Base-by-base conservation (phyloP, 2,113 vertebrate genomes). In the Astur gentilis region DNA sequence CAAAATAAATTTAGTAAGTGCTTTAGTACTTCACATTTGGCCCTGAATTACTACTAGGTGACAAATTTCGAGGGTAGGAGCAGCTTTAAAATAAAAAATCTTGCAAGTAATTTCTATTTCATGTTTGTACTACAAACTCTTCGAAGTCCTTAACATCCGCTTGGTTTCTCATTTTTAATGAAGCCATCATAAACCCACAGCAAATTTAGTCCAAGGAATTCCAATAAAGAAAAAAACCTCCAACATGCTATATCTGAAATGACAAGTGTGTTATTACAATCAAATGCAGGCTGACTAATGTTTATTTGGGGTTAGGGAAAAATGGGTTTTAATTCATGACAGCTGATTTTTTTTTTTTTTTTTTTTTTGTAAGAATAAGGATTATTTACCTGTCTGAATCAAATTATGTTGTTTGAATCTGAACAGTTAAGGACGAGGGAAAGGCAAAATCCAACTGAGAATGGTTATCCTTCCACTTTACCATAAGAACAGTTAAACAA, bases 371-470 rank as follows among this genome's bases (percentile, higher is more conserved):
- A 45, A 78, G 76, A 89, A 70, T 64, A 83, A 87, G 79, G 89
- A 52, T 70, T 95, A 86, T 96, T 96, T 96, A 96, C 92, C 70
- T 95, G 92, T 84, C 90, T 94, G 93, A 96, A 78, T 60, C 79
- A 92, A 84, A 93, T 95, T 66, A 77, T 10, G 21, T 31, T 93
- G 70, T 47, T 97, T 86, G 29, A 94, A 91, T 88, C 66, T 34
- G 60, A 93, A 55, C 32, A 10, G 72, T 61, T 89, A 83, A 83
- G 58, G 84, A 38, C 0, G 8, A 83, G 80, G 90, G 66, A 83
- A 91, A 91, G 64, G 67, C 69, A 92, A 97, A 89, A 83, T 23
- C 42, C 3, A 4, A 42, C 66, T 9, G 58, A 83, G 89, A 83
- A 55, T 47, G 14, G 45, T 70, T 91, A 87, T 83, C 89, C 62